Evolutionary conservation across 2,113 vertebrate species (phyloP).

Genomic region (Megaleporinus macrocephalus): DNA sequence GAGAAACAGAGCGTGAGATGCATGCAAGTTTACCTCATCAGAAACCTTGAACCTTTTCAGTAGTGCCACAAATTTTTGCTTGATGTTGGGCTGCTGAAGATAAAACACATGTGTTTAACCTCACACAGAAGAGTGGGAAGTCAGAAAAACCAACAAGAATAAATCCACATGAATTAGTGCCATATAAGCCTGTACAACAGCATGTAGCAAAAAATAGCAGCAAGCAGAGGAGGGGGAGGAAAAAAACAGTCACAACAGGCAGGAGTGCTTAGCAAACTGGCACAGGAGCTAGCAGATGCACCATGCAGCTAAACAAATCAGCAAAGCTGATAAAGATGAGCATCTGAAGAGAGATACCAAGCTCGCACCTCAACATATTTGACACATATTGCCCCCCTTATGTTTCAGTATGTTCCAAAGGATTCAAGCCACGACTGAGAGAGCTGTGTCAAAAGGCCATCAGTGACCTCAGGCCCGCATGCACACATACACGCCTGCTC

Average conservation of each 20-base stretch:
- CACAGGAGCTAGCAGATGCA: slow-evolving; percentile 23
- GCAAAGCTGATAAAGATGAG: slow-evolving; percentile 18
- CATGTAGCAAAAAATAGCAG: slow-evolving; percentile 53
- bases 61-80: slow-evolving; percentile 81
- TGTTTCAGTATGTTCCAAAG: slow-evolving; percentile 28
- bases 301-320: slow-evolving; percentile 34
- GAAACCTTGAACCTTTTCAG: slow-evolving; percentile 78
- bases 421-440: slow-evolving; percentile 11
- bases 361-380: slow-evolving; percentile 4
- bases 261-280: slow-evolving; percentile 15
- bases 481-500: neutral
- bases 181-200: slow-evolving; percentile 21
- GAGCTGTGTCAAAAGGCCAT: slow-evolving; percentile 43
- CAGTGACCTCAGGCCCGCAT: slow-evolving; percentile 23
- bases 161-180: slow-evolving; percentile 35
- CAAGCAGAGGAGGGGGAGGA: slow-evolving; percentile 11
- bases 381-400: slow-evolving; percentile 23
- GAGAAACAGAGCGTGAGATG: neutral
- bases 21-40: slow-evolving; percentile 75
- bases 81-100: slow-evolving; percentile 84
- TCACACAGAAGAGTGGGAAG: slow-evolving; percentile 36
- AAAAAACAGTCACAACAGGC: slow-evolving; percentile 38
- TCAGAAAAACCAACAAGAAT: slow-evolving; percentile 33
- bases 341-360: slow-evolving; percentile 34
- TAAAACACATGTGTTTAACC: slow-evolving; percentile 29